Evolutionary conservation across 2,797 vertebrate genomes (phyloP), one percentile per base, ranked within the genome.

Genomic region (Sebastes baramenuke): DNA sequence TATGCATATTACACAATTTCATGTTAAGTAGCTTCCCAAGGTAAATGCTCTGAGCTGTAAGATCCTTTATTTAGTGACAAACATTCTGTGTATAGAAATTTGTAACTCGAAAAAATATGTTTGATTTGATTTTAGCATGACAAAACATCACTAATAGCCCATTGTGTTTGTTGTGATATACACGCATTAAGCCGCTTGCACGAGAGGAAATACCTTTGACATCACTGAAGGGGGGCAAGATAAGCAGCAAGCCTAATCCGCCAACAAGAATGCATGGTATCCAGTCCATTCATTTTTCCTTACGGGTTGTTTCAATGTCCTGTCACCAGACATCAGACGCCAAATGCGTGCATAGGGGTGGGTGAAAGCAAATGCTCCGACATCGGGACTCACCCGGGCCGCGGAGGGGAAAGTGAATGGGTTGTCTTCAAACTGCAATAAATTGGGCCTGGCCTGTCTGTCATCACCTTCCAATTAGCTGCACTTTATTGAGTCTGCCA

Each of bases 381-480:
- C 91, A 77, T 42, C 30, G 84, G 77, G 75, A 73, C 91, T 95
- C 91, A 86, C 85, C 85, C 83, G 49, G 83, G 80, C 84, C 87
- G 79, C 55, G 59, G 72, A 79, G 82, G 67, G 81, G 81, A 89
- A 91, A 93, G 91, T 84, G 69, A 81, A 91, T 80, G 84, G 93
- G 85, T 84, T 90, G 82, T 93, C 92, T 94, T 94, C 86, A 93
- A 88, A 92, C 87, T 81, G 87, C 85, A 86, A 91, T 88, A 90
- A 95, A 95, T 93, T 93, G 91, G 87, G 82, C 90, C 88, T 71
- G 78, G 79, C 89, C 84, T 84, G 88, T 94, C 93, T 95, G 93
- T 97, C 96, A 94, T 94, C 95, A 82, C 94, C 74, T 96, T 85
- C 93, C 95, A 95, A 96, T 97, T 96, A 97, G 84, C 85, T 85